Conservation (phyloP, 2,113 vertebrate species). For the Capreolus pygargus region DNA sequence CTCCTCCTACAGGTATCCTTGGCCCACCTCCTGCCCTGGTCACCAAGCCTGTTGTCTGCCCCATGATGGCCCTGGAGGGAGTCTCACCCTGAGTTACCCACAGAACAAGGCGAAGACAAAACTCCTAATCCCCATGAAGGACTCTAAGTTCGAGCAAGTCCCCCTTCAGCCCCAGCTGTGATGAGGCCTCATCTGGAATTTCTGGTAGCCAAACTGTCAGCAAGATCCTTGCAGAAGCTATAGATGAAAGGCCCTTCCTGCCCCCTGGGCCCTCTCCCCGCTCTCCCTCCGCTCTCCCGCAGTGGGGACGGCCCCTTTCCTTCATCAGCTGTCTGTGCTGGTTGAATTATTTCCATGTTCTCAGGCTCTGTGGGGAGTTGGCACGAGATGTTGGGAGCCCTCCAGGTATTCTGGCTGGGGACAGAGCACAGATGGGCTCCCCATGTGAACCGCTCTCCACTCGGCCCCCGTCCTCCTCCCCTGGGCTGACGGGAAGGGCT, state of each 20-base stretch:
- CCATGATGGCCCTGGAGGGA: background rate
- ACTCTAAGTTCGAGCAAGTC: background rate
- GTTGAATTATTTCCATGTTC: background rate
- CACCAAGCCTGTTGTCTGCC: too few relatives aligned
- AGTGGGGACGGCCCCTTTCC: background rate
- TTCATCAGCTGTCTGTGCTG: background rate
- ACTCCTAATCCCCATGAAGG: background rate
- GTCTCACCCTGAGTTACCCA: background rate
- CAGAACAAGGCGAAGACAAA: background rate
- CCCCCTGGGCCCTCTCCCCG: background rate
- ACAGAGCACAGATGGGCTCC: background rate
- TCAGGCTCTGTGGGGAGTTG: background rate
- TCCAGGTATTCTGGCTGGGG: background rate
- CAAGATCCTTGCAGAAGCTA: background rate
- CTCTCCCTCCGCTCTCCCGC: fast-evolving
- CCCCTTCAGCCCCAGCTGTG: background rate
- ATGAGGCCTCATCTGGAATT: background rate
- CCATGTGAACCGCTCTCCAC: background rate
- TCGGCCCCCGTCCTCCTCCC: fast-evolving
- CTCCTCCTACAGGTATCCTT: background rate
- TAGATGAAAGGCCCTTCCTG: background rate
- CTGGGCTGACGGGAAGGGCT: background rate
- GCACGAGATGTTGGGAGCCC: background rate
- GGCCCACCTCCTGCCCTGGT: background rate
- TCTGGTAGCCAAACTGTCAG: background rate